These are phyloP conservation scores for Phasia obesa DNA, from an alignment of 2,888 invertebrate genomes.

Conservation along the genomic window DNA sequence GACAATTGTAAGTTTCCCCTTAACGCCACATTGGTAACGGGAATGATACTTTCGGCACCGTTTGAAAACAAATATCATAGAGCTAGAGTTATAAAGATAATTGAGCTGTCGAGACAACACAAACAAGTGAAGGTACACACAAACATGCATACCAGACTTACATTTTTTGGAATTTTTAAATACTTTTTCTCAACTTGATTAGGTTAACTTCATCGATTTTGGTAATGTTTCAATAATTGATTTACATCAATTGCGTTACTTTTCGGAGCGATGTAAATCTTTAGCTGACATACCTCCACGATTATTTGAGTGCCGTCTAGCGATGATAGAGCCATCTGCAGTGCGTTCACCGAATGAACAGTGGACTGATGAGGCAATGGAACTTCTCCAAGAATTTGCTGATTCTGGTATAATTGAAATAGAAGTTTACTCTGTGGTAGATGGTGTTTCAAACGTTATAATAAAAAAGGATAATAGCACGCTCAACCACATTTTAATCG, in stretches of 20 bases:
- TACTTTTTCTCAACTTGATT: constrained; percentile 67
- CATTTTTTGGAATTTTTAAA: not conserved
- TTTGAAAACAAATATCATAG: constrained; percentile 84
- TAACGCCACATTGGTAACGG: constrained; percentile 80
- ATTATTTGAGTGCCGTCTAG: constrained; percentile 88
- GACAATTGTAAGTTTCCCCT: constrained; percentile 73
- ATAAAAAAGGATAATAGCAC: constrained; percentile 83
- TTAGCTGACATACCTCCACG: constrained; percentile 83
- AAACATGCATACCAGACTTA: not conserved
- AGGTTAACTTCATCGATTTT: constrained; percentile 91
- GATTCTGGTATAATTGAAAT: constrained; percentile 80
- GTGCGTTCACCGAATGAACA: constrained; percentile 84
- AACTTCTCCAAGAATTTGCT: constrained; percentile 82
- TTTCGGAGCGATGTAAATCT: constrained; percentile 75
- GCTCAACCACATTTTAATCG: constrained; percentile 87
- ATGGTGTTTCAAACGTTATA: constrained; percentile 88
- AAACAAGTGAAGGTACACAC: constrained; percentile 75
- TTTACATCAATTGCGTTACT: constrained; percentile 82
- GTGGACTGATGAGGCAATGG: constrained; percentile 85
- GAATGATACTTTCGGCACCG: constrained; percentile 85
- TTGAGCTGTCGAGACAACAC: constrained; percentile 72
- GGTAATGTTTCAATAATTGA: constrained; percentile 86
- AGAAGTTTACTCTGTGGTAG: constrained; percentile 87
- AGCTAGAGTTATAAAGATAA: constrained; percentile 84
- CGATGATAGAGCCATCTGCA: constrained; percentile 87